These are phyloP conservation scores for Pungitius pungitius DNA, from an alignment of 2,113 vertebrate genomes.

Conservation along the genomic window DNA sequence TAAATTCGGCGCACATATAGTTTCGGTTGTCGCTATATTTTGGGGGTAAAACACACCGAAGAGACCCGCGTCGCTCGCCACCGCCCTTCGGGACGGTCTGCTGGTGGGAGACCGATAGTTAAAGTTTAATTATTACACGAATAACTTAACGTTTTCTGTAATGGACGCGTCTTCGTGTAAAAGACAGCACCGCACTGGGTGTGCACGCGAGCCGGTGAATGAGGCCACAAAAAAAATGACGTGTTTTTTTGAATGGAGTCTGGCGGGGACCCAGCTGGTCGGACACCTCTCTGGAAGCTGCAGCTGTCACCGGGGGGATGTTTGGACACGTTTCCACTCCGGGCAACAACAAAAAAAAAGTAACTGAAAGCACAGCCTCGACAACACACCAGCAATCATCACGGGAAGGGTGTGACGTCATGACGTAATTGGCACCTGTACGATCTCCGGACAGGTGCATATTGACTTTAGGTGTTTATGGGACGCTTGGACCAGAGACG, in stretches of 20 bases:
- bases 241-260: neutral
- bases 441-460: neutral
- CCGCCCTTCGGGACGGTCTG: conserved; percentile 17
- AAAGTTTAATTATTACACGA: neutral
- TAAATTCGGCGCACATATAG: neutral
- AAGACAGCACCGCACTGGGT: neutral
- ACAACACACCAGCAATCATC: neutral
- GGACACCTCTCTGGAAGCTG: neutral
- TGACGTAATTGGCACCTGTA: conserved; percentile 30
- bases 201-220: neutral
- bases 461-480: neutral
- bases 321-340: neutral
- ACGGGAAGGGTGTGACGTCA: neutral
- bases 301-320: conserved; percentile 27
- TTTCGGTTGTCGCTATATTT: neutral
- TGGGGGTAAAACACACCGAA: neutral
- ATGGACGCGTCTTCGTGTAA: fast-evolving
- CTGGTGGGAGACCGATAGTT: neutral
- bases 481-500: neutral
- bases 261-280: neutral
- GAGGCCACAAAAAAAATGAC: neutral
- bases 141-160: neutral
- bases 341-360: neutral
- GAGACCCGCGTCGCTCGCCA: neutral
- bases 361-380: neutral